Evolutionary conservation across 2,888 invertebrate genomes (phyloP), one percentile per base, ranked within the genome.

Genomic region (Xestia ashworthii): DNA sequence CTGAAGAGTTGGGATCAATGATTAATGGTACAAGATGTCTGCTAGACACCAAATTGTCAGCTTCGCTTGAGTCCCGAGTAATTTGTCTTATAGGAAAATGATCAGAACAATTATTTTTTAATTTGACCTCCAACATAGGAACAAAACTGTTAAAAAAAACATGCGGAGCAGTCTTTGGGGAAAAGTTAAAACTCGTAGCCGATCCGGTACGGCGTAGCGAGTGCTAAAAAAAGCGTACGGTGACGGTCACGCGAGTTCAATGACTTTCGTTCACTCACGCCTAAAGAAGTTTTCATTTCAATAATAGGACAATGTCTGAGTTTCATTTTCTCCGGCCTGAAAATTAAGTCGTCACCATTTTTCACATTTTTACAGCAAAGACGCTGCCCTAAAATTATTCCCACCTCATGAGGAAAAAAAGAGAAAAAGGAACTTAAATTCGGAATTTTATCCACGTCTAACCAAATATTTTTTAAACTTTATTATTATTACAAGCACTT

Each of bases 1-100:
- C 85, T 88, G 84, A 87, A 82, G 80, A 81, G 84, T 76, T 78
- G 84, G 79, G 83, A 87, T 87, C 82, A 80, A 86, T 92, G 91
- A 91, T 91, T 89, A 92, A 91, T 90, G 89, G 76, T 81, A 65
- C 62, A 60, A 71, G 78, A 84, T 85, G 89, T 88, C 88, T 79
- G 66, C 80, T 81, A 84, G 89, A 88, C 86, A 90, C 66, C 87
- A 85, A 78, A 83, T 83, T 85, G 84, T 87, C 87, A 87, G 81
- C 80, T 76, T 81, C 74, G 75, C 84, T 81, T 78, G 58, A 76
- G 77, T 73, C 66, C n/a, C 72, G 71, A 85, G 86, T 81, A 86
- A 90, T 91, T 91, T 91, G 89, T 91, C 91, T 87, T 87, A 77
- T 78, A 85, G 74, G 84, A 85, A 88, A 86, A 90, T 88, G 82